Conservation (phyloP, 2,888 invertebrate genomes). For the Trichogramma dendrolimi region DNA sequence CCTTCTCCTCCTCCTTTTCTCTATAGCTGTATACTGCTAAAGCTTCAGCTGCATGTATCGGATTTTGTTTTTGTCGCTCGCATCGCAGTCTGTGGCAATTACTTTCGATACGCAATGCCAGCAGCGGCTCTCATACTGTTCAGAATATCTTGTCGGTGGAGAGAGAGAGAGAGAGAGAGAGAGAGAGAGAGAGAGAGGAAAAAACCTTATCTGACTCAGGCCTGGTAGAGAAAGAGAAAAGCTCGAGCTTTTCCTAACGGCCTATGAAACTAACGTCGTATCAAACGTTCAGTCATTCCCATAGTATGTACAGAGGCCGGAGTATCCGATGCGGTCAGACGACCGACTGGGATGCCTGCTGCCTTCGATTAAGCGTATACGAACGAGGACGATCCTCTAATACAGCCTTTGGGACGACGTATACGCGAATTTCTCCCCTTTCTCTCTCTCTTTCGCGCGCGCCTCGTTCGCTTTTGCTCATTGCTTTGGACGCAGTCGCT, state of each 20-base stretch:
- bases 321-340: constrained; percentile 34
- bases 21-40: constrained; percentile 15
- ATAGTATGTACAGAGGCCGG: no score
- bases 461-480: no score
- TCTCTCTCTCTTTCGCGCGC: no score
- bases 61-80: background rate
- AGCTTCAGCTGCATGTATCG: background rate
- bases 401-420: constrained; percentile 37
- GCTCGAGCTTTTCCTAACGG: constrained; percentile 36
- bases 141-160: no score
- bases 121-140: no score
- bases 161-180: no score
- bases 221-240: no score
- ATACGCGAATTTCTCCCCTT: no score
- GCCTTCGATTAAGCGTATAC: constrained; percentile 44
- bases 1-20: background rate
- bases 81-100: background rate
- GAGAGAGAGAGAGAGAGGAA: no score
- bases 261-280: constrained; percentile 39
- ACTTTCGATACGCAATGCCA: no score
- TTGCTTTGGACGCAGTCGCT: no score
- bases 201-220: no score
- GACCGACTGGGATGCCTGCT: constrained; percentile 20
- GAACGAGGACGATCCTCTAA: constrained; percentile 32
- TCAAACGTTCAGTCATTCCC: constrained; percentile 30